Evolutionary conservation across 2,113 vertebrate species (phyloP).

Genomic region (Pitta sordida): DNA sequence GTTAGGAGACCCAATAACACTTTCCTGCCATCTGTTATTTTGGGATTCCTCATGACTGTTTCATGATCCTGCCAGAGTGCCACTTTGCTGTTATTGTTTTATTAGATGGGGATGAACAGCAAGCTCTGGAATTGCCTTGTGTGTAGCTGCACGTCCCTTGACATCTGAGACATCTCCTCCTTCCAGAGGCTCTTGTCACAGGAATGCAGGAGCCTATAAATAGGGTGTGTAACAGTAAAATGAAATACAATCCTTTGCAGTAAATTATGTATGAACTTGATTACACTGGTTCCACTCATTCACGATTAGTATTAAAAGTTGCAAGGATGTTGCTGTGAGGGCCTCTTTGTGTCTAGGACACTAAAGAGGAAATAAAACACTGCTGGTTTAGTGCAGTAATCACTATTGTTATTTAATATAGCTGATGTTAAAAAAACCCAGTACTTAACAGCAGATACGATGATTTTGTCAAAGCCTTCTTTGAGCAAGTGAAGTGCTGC

Average conservation of each 20-base stretch:
- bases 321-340: background rate
- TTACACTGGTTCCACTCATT: accelerated
- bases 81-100: background rate
- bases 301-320: background rate
- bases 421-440: accelerated
- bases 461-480: background rate
- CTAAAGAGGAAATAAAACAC: background rate
- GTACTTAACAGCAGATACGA: background rate
- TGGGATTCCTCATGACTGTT: background rate
- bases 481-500: background rate
- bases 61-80: background rate
- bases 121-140: background rate
- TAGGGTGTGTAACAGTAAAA: background rate
- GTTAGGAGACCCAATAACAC: background rate
- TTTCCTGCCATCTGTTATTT: background rate
- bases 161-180: background rate
- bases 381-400: background rate
- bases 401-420: background rate
- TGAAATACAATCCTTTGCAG: background rate
- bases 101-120: background rate
- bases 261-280: background rate
- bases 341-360: background rate
- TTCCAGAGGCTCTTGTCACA: background rate
- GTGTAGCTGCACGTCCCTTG: background rate
- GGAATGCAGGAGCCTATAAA: background rate